These are phyloP conservation scores for Xenopus borealis DNA, from an alignment of 2,113 vertebrate species.

Conservation along the genomic window DNA sequence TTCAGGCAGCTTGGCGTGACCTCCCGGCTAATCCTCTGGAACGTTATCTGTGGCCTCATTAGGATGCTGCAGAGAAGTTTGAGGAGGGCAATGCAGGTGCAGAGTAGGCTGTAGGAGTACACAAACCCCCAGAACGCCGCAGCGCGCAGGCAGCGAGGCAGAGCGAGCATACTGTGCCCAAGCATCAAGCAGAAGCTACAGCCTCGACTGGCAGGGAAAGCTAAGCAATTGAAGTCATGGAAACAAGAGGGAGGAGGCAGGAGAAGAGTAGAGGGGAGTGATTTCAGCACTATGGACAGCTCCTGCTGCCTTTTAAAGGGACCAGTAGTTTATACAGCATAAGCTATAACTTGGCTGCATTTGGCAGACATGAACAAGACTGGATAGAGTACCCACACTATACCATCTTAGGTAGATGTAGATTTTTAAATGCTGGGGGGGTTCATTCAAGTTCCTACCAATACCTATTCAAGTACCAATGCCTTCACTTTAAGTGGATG, in stretches of 20 bases:
- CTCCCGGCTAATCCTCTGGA: constrained; percentile 78
- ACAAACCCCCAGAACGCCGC: constrained; percentile 82
- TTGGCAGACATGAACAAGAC: too few relatives aligned
- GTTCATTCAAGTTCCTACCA: too few relatives aligned
- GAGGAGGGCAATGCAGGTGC: constrained; percentile 76
- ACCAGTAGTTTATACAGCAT: neutral
- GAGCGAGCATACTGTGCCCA: constrained; percentile 70
- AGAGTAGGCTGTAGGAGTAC: constrained; percentile 82
- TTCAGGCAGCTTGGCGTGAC: constrained; percentile 82
- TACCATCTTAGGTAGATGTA: too few relatives aligned
- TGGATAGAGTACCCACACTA: too few relatives aligned
- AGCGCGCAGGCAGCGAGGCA: constrained; percentile 68
- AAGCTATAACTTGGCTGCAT: too few relatives aligned
- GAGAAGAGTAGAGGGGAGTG: constrained; percentile 7
- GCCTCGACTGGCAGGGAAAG: constrained; percentile 23
- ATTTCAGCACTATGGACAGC: constrained; percentile 12
- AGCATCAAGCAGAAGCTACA: constrained; percentile 67
- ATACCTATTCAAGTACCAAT: too few relatives aligned
- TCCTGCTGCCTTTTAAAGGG: constrained; percentile 15
- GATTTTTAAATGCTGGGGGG: too few relatives aligned
- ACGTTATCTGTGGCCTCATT: constrained; percentile 75
- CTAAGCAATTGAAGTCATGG: constrained; percentile 40
- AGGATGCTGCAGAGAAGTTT: constrained; percentile 90
- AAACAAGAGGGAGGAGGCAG: constrained; percentile 39
- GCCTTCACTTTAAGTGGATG: too few relatives aligned